A percentile compares a stretch with the other conserved stretches of the same genome.
Evolutionary conservation across 1,140 invertebrate genomes (phyloP).

Genomic region (Eupristina koningsbergeri): DNA sequence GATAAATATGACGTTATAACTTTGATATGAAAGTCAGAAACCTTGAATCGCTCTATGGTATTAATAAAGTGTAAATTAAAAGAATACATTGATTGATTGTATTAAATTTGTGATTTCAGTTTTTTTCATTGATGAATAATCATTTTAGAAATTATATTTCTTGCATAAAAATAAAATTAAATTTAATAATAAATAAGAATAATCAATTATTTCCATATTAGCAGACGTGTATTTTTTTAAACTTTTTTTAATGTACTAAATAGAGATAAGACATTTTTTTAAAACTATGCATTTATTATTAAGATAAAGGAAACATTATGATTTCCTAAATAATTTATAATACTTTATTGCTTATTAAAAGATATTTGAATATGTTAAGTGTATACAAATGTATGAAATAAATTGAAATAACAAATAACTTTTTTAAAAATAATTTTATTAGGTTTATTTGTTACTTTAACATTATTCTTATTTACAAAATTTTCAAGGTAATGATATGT

Average conservation of each 20-base stretch:
- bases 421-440: no score
- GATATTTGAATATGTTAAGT: no score
- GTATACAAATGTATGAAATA: no score
- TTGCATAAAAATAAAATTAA: constrained; percentile 30
- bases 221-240: neutral
- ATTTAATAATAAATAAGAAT: constrained; percentile 14
- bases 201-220: neutral
- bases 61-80: constrained; percentile 5
- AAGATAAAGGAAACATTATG: neutral
- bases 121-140: neutral
- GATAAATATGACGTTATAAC: constrained; percentile 46
- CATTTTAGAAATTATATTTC: constrained; percentile 15
- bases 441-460: no score
- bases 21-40: constrained; percentile 36
- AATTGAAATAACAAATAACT: no score
- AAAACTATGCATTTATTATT: neutral
- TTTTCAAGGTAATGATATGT: no score
- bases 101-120: neutral
- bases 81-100: neutral
- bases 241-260: neutral
- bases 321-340: neutral
- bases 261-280: neutral
- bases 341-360: neutral
- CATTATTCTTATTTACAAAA: no score
- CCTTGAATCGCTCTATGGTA: constrained; percentile 16